Base-by-base conservation (phyloP, 2,797 vertebrate species). In the Muscicapa striata region DNA sequence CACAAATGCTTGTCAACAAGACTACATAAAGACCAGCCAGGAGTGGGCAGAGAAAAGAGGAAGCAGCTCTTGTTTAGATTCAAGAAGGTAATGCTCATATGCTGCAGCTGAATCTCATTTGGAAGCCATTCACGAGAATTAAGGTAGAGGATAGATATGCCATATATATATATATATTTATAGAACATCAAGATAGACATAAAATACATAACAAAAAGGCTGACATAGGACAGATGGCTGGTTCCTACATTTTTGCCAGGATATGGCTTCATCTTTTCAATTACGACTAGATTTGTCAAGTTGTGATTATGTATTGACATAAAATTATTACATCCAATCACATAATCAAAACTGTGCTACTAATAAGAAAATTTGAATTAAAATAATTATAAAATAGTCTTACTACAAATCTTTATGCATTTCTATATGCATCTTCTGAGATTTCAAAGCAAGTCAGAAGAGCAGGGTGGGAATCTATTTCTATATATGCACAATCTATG, bases 181-280 rank as follows among this genome's bases (percentile, higher is more conserved):
- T 79, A 92, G 49, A 70, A 59, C 59, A 76, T 73, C 55, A 67
- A 91, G 48, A 90, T 6, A 94, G 84, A 76, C 41, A 74, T 21
- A 87, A 90, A 93, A 93, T 69, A 55, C 63, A 69, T 82, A 96
- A 61, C 40, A 87, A 92, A 95, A 95, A 94, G 77, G 87, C 75
- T 95, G 90, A 80, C 72, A 93, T 87, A 89, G 73, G 93, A 93
- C 88, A 93, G 86, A 94, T 85, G 90, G 88, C 51, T 89, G 63
- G 61, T 45, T 92, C 38, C 63, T 67, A 79, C 57, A 34, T 79
- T 89, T 94, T 90, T 95, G 78, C 67, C 88, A 92, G 84, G 54
- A 90, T 85, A 62, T 24, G 38, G 54, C 40, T 87, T 87, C 46
- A 46, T 92, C 49, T 90, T 84, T 52, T 91, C 87, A 87, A 68